A percentile compares a stretch with the other conserved stretches of the same genome.
Conservation (phyloP, 1,140 invertebrate species). For the Nasonia longicornis region DNA sequence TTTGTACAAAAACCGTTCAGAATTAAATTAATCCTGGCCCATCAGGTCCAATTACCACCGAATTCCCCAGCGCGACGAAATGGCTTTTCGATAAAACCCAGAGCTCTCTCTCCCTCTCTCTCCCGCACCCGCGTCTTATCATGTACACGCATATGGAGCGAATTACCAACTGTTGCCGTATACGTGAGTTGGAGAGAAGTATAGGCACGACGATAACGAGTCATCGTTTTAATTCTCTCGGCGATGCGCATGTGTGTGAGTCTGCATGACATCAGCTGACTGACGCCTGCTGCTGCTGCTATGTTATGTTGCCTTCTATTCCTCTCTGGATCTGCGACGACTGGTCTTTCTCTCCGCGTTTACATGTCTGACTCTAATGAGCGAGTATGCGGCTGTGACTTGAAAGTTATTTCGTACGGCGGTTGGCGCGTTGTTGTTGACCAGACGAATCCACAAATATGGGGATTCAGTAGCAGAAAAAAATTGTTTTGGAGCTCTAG, state of each 20-base stretch:
- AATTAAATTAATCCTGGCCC: neutral
- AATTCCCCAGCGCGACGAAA: neutral
- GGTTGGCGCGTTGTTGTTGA: too few species aligned
- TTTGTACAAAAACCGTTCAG: neutral
- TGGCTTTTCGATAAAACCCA: neutral
- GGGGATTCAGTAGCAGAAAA: too few species aligned
- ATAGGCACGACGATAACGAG: slow-evolving; percentile 31
- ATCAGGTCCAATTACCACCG: neutral
- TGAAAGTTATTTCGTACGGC: too few species aligned
- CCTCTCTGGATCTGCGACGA: neutral
- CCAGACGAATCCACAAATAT: too few species aligned
- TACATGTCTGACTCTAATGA: slow-evolving; percentile 5
- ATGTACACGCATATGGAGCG: too few species aligned
- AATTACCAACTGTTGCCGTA: neutral
- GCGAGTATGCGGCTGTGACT: neutral
- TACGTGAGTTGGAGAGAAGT: neutral
- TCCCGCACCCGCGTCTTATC: neutral
- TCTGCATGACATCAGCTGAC: slow-evolving; percentile 41
- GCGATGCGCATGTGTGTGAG: neutral
- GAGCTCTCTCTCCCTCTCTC: neutral
- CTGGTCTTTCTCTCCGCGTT: slow-evolving; percentile 27
- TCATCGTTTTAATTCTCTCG: slow-evolving; percentile 39
- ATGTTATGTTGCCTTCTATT: neutral
- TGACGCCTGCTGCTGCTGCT: slow-evolving; percentile 17
- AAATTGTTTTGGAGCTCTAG: too few species aligned